Conservation (phyloP, 2,888 invertebrate species). For the Anthoptus insignis region DNA sequence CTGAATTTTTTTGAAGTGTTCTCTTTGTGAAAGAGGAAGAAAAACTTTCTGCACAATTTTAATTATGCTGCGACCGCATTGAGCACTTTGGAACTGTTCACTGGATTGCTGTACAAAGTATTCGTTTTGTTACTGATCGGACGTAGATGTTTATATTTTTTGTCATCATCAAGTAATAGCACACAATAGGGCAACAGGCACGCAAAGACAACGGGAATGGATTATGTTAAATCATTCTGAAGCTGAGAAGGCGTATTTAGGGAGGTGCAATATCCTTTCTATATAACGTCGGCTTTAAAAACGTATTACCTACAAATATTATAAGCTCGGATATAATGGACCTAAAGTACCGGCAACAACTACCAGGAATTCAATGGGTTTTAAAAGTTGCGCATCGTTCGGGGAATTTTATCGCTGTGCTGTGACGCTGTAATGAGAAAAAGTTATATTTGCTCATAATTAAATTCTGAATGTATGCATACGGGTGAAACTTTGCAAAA, state of each 20-base stretch:
- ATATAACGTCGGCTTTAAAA: not conserved
- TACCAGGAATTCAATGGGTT: not conserved
- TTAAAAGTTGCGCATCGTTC: not conserved
- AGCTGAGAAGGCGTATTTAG: no score
- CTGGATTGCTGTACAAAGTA: not conserved
- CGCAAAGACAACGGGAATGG: no score
- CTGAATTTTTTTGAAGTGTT: conserved; percentile 18
- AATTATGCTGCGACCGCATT: conserved; percentile 11
- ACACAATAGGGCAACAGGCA: no score
- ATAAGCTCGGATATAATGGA: conserved; percentile 5
- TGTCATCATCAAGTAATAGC: no score
- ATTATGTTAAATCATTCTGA: no score
- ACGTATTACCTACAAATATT: conserved; percentile 4
- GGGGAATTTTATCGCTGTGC: not conserved
- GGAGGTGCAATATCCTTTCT: conserved; percentile 4
- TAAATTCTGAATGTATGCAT: no score
- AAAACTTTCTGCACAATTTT: conserved; percentile 8
- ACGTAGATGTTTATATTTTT: no score
- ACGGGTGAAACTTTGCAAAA: no score
- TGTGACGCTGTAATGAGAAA: not conserved
- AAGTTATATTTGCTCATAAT: no score
- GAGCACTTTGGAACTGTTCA: not conserved
- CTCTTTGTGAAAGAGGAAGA: conserved; percentile 9
- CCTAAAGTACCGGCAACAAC: not conserved
- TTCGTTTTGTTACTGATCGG: no score